These are phyloP conservation scores for Dicycla oo DNA, from an alignment of 2,888 invertebrate genomes.

Conservation along the genomic window DNA sequence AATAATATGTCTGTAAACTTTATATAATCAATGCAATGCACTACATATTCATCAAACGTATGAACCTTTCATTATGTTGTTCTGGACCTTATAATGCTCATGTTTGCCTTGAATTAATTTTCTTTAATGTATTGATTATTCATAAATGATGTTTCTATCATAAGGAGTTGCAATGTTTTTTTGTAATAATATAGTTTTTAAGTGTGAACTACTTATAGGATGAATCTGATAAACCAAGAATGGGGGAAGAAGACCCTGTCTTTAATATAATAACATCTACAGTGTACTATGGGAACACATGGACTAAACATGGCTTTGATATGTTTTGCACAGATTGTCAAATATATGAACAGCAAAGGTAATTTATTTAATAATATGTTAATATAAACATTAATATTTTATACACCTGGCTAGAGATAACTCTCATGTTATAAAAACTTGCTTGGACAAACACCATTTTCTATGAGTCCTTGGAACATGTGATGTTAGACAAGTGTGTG, in stretches of 20 bases:
- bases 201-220: slow-evolving; percentile 76
- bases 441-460: slow-evolving; percentile 23
- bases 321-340: slow-evolving; percentile 92
- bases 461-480: slow-evolving; percentile 39
- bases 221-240: slow-evolving; percentile 82
- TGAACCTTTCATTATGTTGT: slow-evolving; percentile 68
- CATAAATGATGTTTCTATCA: slow-evolving; percentile 33
- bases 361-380: slow-evolving; percentile 58
- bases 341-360: slow-evolving; percentile 89
- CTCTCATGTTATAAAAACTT: slow-evolving; percentile 20
- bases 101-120: slow-evolving; percentile 73
- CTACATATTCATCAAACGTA: slow-evolving; percentile 67
- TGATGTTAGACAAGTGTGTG: neutral
- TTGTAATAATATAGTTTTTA: slow-evolving; percentile 14
- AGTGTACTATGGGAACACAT: slow-evolving; percentile 91
- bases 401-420: slow-evolving; percentile 15
- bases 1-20: slow-evolving; percentile 68
- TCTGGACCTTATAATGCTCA: slow-evolving; percentile 63
- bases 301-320: slow-evolving; percentile 92
- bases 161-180: slow-evolving; percentile 21
- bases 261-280: slow-evolving; percentile 95
- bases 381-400: slow-evolving; percentile 22
- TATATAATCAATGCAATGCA: slow-evolving; percentile 81
- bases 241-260: slow-evolving; percentile 92
- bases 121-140: slow-evolving; percentile 41